Base-by-base conservation (phyloP, 2,888 invertebrate genomes). In the Patella depressa region DNA sequence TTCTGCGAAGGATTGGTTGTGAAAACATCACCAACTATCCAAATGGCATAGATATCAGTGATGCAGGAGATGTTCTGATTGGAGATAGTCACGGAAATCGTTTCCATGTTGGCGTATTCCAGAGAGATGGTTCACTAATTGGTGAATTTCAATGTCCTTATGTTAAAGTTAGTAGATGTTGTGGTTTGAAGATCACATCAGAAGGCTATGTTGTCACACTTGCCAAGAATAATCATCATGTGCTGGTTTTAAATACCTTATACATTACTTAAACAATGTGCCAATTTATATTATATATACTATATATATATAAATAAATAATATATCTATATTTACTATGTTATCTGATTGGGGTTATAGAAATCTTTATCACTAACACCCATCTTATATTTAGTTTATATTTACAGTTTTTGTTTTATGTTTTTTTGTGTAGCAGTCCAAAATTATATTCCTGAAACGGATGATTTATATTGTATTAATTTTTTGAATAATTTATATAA, bases 171-270 rank as follows among this genome's bases (percentile, higher is more conserved):
- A 98, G 98, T 85, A 96, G 98, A 90, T 98, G 98, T 94, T 98
- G 98, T 92, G 98, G 98, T 83, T 94, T 98, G 90, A 98, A 98
- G 93, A 97, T 98, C 90, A 98, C 98, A 78, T 96, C 97, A 29
- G 98, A 98, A 93, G 98, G 98, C 86, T 97, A 97, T 93, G 96
- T 98, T 88, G 91, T 92, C 75, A 92, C 98, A 85, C 93, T 98
- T 93, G 98, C 98, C 92, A 98, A 98, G 94, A 98, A 98, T 94
- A 98, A 98, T 93, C 98, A 98, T 93, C 97, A 98, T 93, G 98
- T 98, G 90, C 95, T 98, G 93, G 97, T 98, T 92, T 94, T 98
- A 55, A 91, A 92, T 83, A 92, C 92, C 12, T 88, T 92, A 75
- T 92, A 92, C 85, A 89, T 90, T 77, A 84, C 86, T 76, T 90